Percentiles rank a stretch among this genome's conserved stretches.
Evolutionary conservation across 2,888 invertebrate species (phyloP).

Genomic region (Blera fallax): DNA sequence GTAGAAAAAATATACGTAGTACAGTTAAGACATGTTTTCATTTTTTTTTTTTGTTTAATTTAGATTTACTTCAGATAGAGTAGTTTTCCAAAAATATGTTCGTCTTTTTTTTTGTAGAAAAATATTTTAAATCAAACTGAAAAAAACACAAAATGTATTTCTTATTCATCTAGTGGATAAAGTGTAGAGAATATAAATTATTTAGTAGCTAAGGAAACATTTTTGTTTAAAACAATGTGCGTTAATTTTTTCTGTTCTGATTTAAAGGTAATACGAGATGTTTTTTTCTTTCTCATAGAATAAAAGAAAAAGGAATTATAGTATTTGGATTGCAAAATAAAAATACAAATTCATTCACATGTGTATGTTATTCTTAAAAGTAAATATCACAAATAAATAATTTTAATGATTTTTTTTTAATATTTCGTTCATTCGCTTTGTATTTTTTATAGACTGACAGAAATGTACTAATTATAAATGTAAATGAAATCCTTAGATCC

Average conservation of each 20-base stretch:
- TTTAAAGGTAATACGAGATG: not conserved
- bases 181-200: not conserved
- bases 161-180: conserved; percentile 3
- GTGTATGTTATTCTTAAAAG: conserved; percentile 15
- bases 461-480: not conserved
- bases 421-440: not conserved
- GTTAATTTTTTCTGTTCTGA: conserved; percentile 20
- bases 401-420: not conserved
- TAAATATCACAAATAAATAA: conserved; percentile 34
- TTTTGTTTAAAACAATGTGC: conserved; percentile 41
- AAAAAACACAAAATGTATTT: not conserved
- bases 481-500: too few species aligned
- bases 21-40: conserved; percentile 36
- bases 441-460: not conserved
- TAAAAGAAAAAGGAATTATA: not conserved
- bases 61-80: conserved; percentile 16
- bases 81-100: conserved; percentile 1
- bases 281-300: not conserved
- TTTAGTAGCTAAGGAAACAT: conserved; percentile 2
- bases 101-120: conserved; percentile 29
- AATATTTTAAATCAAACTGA: conserved; percentile 2
- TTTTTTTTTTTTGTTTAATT: not conserved
- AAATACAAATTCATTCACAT: not conserved
- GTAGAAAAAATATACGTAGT: conserved; percentile 65
- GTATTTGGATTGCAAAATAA: not conserved